Percentiles rank a stretch among this genome's conserved stretches.
phyloP scores from a whole-genome alignment of 2,797 vertebrate genomes.

The Pampus argenteus region DNA sequence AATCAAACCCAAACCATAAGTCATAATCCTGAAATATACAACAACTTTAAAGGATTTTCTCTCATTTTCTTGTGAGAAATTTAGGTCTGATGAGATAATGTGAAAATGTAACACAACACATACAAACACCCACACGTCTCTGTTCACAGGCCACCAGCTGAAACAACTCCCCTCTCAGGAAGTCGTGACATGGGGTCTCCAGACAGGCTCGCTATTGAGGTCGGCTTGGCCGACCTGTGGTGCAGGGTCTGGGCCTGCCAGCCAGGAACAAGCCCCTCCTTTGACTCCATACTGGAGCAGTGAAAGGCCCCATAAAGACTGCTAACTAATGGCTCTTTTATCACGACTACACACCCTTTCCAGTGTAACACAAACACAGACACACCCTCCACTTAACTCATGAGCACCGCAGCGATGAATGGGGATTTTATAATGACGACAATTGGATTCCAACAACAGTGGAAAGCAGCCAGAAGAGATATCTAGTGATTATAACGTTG shows the following conservation, averaged over 20 bases:
- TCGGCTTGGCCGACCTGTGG: constrained; percentile 28
- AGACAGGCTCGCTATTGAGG: constrained; percentile 73
- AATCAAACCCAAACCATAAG: background rate
- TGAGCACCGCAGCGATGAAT: constrained; percentile 37
- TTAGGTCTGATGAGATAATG: constrained; percentile 13
- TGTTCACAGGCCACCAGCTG: constrained; percentile 61
- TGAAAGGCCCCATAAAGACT: constrained; percentile 75
- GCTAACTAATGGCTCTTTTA: constrained; percentile 70
- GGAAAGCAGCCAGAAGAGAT: constrained; percentile 4
- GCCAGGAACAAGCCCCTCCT: constrained; percentile 68
- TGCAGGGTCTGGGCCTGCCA: constrained; percentile 32
- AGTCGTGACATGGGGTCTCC: constrained; percentile 65
- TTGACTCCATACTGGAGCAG: constrained; percentile 58
- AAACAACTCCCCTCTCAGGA: constrained; percentile 79
- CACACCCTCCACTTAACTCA: constrained; percentile 69
- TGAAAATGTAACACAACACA: background rate
- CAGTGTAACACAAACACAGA: constrained; percentile 61
- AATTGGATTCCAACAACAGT: constrained; percentile 24
- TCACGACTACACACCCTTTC: constrained; percentile 66
- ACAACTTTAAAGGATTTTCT: constrained; percentile 18
- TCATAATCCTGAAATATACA: background rate
- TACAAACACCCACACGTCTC: constrained; percentile 29
- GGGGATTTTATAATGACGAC: constrained; percentile 34
- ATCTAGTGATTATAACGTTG: background rate
- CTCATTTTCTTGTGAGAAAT: constrained; percentile 2